These are phyloP conservation scores for Scalopus aquaticus DNA, from an alignment of 2,113 vertebrate species.

Conservation along the genomic window DNA sequence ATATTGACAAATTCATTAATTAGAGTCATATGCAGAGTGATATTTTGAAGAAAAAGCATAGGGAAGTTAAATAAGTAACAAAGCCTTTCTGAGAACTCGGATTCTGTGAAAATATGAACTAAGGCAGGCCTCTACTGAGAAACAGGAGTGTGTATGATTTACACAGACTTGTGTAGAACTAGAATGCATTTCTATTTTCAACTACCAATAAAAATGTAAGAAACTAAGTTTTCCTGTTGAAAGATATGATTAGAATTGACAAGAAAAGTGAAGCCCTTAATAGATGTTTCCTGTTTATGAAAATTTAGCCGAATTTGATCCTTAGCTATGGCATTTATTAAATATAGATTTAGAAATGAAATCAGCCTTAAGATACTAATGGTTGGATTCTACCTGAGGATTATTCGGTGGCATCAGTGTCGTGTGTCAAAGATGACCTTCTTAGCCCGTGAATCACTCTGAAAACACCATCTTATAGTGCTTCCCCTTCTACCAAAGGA, in stretches of 20 bases:
- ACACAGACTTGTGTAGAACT: background rate
- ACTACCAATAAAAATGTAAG: background rate
- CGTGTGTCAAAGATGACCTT: background rate
- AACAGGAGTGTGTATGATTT: background rate
- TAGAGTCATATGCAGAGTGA: slow-evolving; percentile 58
- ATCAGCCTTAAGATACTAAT: background rate
- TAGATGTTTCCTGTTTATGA: background rate
- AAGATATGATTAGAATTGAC: background rate
- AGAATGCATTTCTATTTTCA: background rate
- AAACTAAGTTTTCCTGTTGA: background rate
- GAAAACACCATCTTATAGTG: background rate
- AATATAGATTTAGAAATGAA: background rate
- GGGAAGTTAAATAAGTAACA: background rate
- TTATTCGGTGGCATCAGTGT: background rate
- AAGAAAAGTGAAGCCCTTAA: slow-evolving; percentile 2
- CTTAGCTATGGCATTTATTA: background rate
- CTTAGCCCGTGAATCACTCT: background rate
- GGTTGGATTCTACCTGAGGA: background rate
- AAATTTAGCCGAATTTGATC: background rate
- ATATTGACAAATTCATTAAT: slow-evolving; percentile 71
- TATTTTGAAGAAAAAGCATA: slow-evolving; percentile 47
- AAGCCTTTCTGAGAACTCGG: slow-evolving; percentile 58
- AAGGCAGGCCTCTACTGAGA: background rate
- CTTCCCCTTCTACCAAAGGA: background rate
- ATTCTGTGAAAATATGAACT: slow-evolving; percentile 46